A percentile compares a stretch with the other conserved stretches of the same genome.
Evolutionary conservation across 2,797 vertebrate genomes (phyloP).

Genomic region (Enteromius trimaculatus): DNA sequence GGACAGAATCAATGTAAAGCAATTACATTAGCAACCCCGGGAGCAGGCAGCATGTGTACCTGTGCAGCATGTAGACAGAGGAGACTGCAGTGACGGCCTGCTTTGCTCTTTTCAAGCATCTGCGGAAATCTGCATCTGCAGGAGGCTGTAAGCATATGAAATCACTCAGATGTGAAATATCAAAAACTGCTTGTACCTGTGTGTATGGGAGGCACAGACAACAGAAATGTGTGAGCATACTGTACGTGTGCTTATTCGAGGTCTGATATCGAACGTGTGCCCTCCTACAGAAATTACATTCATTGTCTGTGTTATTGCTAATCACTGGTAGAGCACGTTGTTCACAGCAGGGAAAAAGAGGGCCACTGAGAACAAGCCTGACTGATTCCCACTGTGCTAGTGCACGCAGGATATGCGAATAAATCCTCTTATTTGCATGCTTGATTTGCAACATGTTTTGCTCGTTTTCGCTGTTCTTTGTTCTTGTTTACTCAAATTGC

Average conservation of each 20-base stretch:
- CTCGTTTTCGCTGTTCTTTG: slow-evolving; percentile 57
- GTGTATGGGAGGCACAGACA: slow-evolving; percentile 4
- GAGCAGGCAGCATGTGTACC: slow-evolving; percentile 58
- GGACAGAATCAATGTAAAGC: slow-evolving; percentile 83
- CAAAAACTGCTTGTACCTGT: background rate
- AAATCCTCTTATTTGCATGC: slow-evolving; percentile 70
- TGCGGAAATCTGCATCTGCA: slow-evolving; percentile 39
- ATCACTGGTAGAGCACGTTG: slow-evolving; percentile 73
- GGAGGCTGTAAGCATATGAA: slow-evolving; percentile 1
- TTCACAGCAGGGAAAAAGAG: slow-evolving; percentile 72
- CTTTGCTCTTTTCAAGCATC: slow-evolving; percentile 25
- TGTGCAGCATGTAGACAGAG: slow-evolving; percentile 56
- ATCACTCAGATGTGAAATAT: slow-evolving; percentile 17
- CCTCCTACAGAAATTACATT: slow-evolving; percentile 66
- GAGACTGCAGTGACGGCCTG: slow-evolving; percentile 34
- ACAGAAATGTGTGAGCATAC: slow-evolving; percentile 23
- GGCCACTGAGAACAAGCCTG: slow-evolving; percentile 39
- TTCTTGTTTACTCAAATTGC: slow-evolving; percentile 22
- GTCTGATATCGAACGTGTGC: slow-evolving; percentile 52
- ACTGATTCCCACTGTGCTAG: slow-evolving; percentile 73
- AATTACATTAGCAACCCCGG: slow-evolving; percentile 76
- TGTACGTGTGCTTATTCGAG: slow-evolving; percentile 53
- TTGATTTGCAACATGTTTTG: slow-evolving; percentile 65
- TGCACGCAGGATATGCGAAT: slow-evolving; percentile 68
- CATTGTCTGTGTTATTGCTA: slow-evolving; percentile 74